A percentile compares a stretch with the other conserved stretches of the same genome.
Conservation (phyloP, 2,113 vertebrate species). For the Osmerus eperlanus region DNA sequence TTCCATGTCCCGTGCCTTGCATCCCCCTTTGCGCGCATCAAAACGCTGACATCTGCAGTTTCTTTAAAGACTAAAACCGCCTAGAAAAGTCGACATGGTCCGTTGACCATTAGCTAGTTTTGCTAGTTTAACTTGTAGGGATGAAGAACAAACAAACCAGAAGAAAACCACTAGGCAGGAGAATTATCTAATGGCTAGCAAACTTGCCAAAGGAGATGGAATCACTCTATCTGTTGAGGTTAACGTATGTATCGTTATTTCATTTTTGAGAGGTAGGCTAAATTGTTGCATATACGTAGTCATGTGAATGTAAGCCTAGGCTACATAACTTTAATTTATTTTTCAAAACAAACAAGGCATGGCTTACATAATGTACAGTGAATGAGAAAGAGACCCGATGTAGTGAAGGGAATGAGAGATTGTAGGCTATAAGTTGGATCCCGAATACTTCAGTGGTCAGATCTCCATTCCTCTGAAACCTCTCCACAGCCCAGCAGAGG, state of each 20-base stretch:
- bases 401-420: background rate
- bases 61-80: background rate
- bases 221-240: conserved; percentile 35
- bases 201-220: background rate
- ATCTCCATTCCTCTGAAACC: background rate
- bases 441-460: background rate
- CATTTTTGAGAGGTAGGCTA: background rate
- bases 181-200: conserved; percentile 30
- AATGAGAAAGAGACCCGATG: background rate
- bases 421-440: background rate
- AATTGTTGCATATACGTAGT: background rate
- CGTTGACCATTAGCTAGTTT: background rate
- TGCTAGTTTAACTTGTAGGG: background rate
- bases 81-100: background rate
- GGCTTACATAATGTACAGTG: too few relatives aligned
- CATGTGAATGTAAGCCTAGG: background rate
- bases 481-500: conserved; percentile 11
- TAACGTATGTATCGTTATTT: background rate
- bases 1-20: too few relatives aligned
- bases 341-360: too few relatives aligned
- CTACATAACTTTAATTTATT: background rate
- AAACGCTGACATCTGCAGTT: background rate
- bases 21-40: too few relatives aligned
- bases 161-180: background rate
- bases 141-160: background rate